phyloP scores from a whole-genome alignment of 1,140 invertebrate genomes.

The Hydropsyche tenuis region DNA sequence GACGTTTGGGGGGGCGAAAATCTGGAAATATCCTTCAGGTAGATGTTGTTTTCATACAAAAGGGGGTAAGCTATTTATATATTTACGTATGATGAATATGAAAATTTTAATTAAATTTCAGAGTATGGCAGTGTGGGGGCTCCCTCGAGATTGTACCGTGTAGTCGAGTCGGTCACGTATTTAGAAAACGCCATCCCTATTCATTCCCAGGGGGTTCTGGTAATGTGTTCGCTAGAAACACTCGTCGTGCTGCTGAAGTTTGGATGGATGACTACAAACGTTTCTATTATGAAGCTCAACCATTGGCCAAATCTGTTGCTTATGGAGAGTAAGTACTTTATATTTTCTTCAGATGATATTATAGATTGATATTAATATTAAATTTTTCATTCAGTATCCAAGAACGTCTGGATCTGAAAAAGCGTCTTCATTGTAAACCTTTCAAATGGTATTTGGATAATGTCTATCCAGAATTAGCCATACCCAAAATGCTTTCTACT shows the following conservation, averaged over 20 bases:
- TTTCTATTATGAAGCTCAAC: constrained; percentile 88
- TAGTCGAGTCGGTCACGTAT: constrained; percentile 88
- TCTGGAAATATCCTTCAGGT: constrained; percentile 66
- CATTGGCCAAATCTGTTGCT: constrained; percentile 83
- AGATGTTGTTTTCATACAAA: not conserved
- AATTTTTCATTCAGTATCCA: constrained; percentile 72
- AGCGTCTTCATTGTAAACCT: constrained; percentile 87
- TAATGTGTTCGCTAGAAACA: constrained; percentile 89
- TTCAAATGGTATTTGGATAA: constrained; percentile 98
- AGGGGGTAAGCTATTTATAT: constrained; percentile 8
- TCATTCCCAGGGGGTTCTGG: constrained; percentile 93
- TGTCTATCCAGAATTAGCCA: constrained; percentile 91
- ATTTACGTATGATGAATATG: constrained; percentile 58
- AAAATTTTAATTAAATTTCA: constrained; percentile 64
- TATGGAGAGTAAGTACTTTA: constrained; percentile 82
- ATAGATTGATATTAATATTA: not conserved
- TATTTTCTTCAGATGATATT: not conserved
- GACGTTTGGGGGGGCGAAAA: constrained; percentile 87
- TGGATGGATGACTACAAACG: constrained; percentile 97
- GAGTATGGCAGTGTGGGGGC: constrained; percentile 97
- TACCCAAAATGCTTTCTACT: constrained; percentile 68
- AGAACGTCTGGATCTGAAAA: constrained; percentile 81
- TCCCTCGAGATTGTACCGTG: constrained; percentile 94
- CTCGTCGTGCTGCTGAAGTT: constrained; percentile 87
- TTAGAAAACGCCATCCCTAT: constrained; percentile 93